These are phyloP conservation scores for Xerus rutilus DNA, from an alignment of 2,797 vertebrate genomes.

Conservation along the genomic window DNA sequence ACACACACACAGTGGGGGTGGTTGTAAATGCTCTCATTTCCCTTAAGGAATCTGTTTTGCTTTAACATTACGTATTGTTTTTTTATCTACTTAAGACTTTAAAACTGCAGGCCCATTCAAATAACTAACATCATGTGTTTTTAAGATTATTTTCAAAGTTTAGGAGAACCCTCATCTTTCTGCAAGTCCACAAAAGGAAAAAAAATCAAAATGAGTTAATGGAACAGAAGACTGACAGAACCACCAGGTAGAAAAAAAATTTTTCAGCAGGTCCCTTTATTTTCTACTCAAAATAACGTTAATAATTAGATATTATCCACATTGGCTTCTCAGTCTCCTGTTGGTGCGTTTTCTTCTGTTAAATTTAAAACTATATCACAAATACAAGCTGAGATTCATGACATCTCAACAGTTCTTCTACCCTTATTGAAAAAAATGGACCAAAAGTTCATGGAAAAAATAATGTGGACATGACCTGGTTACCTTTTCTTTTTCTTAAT, in stretches of 20 bases:
- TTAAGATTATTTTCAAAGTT: not conserved
- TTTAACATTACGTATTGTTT: not conserved
- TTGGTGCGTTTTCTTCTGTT: constrained; percentile 20
- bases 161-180: not conserved
- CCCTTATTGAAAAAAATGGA: not conserved
- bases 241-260: not conserved
- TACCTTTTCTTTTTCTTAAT: constrained; percentile 2
- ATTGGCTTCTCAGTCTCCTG: not conserved
- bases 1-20: too few relatives aligned
- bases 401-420: not conserved
- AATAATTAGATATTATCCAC: not conserved
- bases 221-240: not conserved
- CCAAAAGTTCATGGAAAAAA: constrained; percentile 1
- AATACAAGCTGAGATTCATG: not conserved
- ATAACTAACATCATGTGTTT: not conserved
- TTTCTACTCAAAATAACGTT: not conserved
- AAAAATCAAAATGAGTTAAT: not conserved
- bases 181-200: not conserved
- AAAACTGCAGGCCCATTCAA: not conserved
- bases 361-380: not conserved
- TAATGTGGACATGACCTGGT: not conserved
- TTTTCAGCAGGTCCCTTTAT: constrained; percentile 40
- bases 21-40: not conserved
- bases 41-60: not conserved
- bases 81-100: not conserved